Conservation (phyloP, 2,113 vertebrate genomes). For the Synodontis membranacea region DNA sequence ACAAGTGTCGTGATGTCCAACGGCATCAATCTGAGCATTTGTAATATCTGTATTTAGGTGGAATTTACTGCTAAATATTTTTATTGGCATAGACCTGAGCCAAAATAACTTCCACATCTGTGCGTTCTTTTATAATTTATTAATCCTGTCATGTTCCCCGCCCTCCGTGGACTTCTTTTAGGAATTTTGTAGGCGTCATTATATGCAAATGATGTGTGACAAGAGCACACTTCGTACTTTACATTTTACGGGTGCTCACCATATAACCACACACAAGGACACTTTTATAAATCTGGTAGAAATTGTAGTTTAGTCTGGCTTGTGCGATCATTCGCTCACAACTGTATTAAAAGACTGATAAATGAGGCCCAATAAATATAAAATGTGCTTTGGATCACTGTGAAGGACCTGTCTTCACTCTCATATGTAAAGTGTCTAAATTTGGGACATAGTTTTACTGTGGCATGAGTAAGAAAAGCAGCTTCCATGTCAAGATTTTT, state of each 20-base stretch:
- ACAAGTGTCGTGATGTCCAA: too few relatives aligned
- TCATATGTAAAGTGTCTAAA: not conserved
- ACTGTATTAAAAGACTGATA: not conserved
- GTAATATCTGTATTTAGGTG: too few relatives aligned
- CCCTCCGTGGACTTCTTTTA: too few relatives aligned
- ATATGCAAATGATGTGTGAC: too few relatives aligned
- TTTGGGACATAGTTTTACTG: not conserved
- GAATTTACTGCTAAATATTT: not conserved
- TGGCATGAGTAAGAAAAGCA: not conserved
- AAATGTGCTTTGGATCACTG: not conserved
- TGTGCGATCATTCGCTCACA: not conserved
- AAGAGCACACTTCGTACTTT: too few relatives aligned
- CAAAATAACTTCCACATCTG: not conserved
- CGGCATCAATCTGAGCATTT: too few relatives aligned
- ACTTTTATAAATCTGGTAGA: not conserved
- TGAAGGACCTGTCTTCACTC: not conserved
- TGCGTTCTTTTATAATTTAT: too few relatives aligned
- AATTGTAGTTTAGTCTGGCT: not conserved
- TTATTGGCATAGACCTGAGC: not conserved
- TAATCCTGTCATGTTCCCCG: too few relatives aligned
- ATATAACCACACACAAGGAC: not conserved
- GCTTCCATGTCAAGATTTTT: not conserved
- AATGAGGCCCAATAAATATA: not conserved
- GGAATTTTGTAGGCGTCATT: too few relatives aligned
- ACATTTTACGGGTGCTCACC: too few relatives aligned